Evolutionary conservation across 2,797 vertebrate species (phyloP).

Genomic region (Pelochelys cantorii): DNA sequence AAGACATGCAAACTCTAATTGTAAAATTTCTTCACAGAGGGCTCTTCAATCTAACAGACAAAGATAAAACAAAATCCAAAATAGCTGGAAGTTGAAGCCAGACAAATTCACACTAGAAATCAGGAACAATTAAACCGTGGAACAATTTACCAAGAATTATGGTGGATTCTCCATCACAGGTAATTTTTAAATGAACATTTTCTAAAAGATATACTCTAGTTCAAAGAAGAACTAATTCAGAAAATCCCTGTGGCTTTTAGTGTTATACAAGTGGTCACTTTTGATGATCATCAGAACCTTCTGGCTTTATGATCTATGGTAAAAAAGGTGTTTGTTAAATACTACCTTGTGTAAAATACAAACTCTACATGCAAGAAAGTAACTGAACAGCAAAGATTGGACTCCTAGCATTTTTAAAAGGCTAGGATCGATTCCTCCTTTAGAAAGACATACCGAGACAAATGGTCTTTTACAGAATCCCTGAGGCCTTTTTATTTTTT

Average conservation of each 20-base stretch:
- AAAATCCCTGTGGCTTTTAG: not conserved
- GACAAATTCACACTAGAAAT: not conserved
- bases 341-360: rapidly evolving
- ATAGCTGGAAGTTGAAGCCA: not conserved
- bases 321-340: not conserved
- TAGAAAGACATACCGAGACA: constrained; percentile 42
- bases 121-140: not conserved
- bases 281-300: not conserved
- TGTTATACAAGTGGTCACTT: not conserved
- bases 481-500: constrained; percentile 21
- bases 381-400: not conserved
- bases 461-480: constrained; percentile 56
- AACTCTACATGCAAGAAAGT: not conserved
- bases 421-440: constrained; percentile 18
- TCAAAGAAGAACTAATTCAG: not conserved
- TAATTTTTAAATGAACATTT: not conserved
- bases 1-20: not conserved
- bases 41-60: not conserved
- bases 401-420: constrained; percentile 34
- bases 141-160: not conserved
- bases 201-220: not conserved
- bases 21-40: not conserved
- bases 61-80: not conserved
- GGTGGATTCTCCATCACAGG: not conserved
- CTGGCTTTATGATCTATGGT: not conserved